Base-by-base conservation (phyloP, 2,888 invertebrate genomes). In the Drepanosiphum platanoidis region DNA sequence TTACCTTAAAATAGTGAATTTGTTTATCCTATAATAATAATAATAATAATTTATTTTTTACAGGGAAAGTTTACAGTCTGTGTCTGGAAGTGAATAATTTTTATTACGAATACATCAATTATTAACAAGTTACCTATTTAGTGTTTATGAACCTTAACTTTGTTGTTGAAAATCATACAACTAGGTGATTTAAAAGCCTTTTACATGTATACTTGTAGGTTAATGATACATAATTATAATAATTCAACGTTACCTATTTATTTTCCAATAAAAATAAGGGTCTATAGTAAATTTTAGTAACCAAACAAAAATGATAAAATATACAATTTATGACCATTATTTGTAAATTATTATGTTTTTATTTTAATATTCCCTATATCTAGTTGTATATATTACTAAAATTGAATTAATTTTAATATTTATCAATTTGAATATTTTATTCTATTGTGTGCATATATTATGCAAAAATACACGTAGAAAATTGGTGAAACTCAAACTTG, bases 31-130 rank as follows among this genome's bases (percentile, higher is more conserved):
- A 66, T 32, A 13, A 30, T 13, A n/a, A n/a, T n/a, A n/a, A n/a
- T n/a, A n/a, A n/a, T 22, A 11, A 3, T 42, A 5, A 30, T 39
- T 64, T 68, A 1, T 34, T 79, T 15, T 30, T 80, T 80, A 52
- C 27, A 80, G 80, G 27, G 27, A 80, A 52, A 52, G 11, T 36
- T 27, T 70, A 27, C 80, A 52, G 9, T 64, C 79, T 30, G 34
- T 68, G 0, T 70, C 68, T 52, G 52, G 42, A 52, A 78, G 27
- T 15, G 27, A 80, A 70, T 80, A 70, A 32, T 39, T n/a, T 13
- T 34, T 30, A 64, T 39, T 7, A 64, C 18, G 13, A n/a, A 78
- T 30, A n/a, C 18, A 30, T 52, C 3, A 61, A 9, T 58, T n/a
- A 9, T 58, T n/a, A 36, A 61, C 13, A 13, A 77, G 58, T 75